Base-by-base conservation (phyloP, 2,113 vertebrate species). In the Takifugu flavidus region DNA sequence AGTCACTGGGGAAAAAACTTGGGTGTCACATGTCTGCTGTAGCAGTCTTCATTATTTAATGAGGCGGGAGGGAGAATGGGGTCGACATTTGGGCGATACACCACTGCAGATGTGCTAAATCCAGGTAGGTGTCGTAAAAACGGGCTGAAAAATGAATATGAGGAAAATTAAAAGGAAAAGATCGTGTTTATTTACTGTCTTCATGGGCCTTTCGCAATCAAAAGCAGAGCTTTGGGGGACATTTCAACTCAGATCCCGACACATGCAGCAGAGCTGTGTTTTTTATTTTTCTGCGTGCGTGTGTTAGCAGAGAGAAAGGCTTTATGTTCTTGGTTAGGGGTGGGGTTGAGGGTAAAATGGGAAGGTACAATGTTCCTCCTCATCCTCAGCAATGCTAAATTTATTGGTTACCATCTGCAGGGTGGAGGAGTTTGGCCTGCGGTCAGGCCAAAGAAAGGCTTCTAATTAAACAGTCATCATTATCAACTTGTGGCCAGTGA, bases 381-480 rank as follows among this genome's bases (percentile, higher is more conserved):
- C 79, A 80, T 87, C 82, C 80, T 85, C 74, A 72, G 78, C 71
- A 71, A 82, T 75, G 88, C 89, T 90, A 89, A 86, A 91, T 91
- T 89, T 90, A 90, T 91, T 91, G 89, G 87, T 89, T 76, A 78
- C 87, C 90, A 92, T 90, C 89, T 91, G 90, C 85, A 90, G 89
- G 90, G 90, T 88, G 90, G 91, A 92, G 90, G 78, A 91, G 84
- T 81, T 87, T 90, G 89, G 85, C 73, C 79, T 77, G 72, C 59
- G 82, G 89, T 86, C 90, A 90, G 86, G 77, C 86, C 83, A 85
- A 81, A 88, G 87, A 90, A 88, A 90, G 88, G 85, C 88, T 92
- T 92, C 87, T 92, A 92, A 92, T 92, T 92, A 92, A 91, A 90
- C 82, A 84, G 87, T 86, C 90, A 91, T 91, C 90, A 91, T 91